Conservation (phyloP, 1,140 invertebrate species). For the Anastrepha ludens region DNA sequence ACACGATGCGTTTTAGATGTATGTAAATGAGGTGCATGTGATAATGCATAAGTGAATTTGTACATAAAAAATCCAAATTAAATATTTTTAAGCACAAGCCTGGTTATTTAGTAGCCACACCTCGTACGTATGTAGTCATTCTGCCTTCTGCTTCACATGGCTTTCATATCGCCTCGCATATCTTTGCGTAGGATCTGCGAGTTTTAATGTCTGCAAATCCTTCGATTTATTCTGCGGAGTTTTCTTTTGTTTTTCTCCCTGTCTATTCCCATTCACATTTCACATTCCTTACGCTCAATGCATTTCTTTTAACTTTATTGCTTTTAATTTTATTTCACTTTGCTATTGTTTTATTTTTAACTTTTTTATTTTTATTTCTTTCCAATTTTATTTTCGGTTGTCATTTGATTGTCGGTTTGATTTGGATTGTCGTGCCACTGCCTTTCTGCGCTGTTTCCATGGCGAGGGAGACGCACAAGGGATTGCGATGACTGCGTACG, state of each 20-base stretch:
- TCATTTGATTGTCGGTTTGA: not conserved
- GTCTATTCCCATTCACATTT: not conserved
- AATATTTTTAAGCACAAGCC: too few relatives aligned
- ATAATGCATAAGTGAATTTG: too few relatives aligned
- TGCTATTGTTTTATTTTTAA: not conserved
- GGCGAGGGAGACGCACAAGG: not conserved
- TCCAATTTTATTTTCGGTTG: slow-evolving; percentile 1
- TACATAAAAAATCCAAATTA: too few relatives aligned
- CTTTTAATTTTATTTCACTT: slow-evolving; percentile 38
- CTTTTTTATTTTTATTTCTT: not conserved
- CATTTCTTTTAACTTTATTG: slow-evolving; percentile 19
- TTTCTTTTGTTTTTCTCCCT: not conserved
- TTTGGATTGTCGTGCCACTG: not conserved
- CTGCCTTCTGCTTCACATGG: not conserved
- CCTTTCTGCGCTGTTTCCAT: not conserved
- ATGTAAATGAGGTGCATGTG: too few relatives aligned
- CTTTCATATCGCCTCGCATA: not conserved
- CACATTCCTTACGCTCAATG: not conserved
- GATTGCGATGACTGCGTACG: not conserved
- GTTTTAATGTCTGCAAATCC: slow-evolving; percentile 1
- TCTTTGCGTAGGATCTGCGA: slow-evolving; percentile 6
- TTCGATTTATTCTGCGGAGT: not conserved
- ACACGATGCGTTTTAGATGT: too few relatives aligned
- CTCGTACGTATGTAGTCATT: not conserved
- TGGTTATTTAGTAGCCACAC: too few relatives aligned